Percentiles rank a stretch among this genome's conserved stretches.
Conservation (phyloP, 2,797 vertebrate genomes). For the Semotilus atromaculatus region DNA sequence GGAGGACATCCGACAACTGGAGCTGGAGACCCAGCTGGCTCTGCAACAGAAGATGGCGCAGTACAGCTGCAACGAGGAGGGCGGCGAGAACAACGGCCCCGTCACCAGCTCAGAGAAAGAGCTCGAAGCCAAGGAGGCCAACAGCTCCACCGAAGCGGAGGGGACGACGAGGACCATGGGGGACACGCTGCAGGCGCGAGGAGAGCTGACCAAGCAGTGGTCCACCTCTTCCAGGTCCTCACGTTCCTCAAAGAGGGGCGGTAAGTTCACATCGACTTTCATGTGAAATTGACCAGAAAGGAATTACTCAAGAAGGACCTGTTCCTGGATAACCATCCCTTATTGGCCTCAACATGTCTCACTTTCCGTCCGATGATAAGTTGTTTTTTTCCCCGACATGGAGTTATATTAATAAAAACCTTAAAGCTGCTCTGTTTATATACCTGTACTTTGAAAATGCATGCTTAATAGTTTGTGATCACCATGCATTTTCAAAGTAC, state of each 20-base stretch:
- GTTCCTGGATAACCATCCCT: not conserved
- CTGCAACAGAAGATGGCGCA: conserved; percentile 97
- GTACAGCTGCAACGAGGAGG: conserved; percentile 85
- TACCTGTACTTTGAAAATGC: not conserved
- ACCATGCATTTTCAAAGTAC: not conserved
- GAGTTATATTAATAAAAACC: not conserved
- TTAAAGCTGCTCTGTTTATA: not conserved
- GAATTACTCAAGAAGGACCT: not conserved
- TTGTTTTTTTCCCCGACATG: not conserved
- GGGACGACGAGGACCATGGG: conserved; percentile 62
- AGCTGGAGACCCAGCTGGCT: conserved; percentile 94
- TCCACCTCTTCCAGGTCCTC: conserved; percentile 96
- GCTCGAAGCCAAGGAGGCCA: conserved; percentile 73
- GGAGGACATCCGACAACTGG: conserved; percentile 93
- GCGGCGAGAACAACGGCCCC: conserved; percentile 74
- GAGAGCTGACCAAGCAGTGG: conserved; percentile 95
- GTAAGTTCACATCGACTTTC: conserved; percentile 71
- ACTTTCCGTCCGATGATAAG: not conserved
- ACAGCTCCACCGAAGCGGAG: conserved; percentile 76
- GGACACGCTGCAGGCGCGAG: conserved; percentile 79
- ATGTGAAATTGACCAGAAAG: not conserved
- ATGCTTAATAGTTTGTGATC: not conserved
- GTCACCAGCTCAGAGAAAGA: conserved; percentile 76
- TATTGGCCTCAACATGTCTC: not conserved
- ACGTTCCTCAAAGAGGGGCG: conserved; percentile 93